Conservation (phyloP, 2,888 invertebrate species). For the Belgica antarctica region DNA sequence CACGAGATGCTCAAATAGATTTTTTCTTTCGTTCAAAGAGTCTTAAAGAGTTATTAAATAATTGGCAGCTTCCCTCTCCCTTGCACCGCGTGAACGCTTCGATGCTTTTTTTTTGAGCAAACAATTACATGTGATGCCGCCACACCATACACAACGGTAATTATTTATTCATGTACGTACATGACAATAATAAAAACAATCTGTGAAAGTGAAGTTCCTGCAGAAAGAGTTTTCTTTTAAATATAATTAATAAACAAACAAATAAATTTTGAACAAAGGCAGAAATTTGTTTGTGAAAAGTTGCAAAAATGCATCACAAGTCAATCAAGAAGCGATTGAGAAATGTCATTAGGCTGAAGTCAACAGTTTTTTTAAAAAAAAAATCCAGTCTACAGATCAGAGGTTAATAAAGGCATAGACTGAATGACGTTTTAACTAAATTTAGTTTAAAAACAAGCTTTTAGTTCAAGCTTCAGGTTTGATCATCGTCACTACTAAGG, state of each 20-base stretch:
- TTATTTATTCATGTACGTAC: constrained; percentile 20
- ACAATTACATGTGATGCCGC: constrained; percentile 17
- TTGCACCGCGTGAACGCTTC: no score
- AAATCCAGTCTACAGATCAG: no score
- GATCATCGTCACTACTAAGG: no score
- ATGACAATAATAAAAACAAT: constrained; percentile 13
- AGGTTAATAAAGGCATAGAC: no score
- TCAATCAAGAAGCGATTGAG: no score
- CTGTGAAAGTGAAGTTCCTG: not conserved
- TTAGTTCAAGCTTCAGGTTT: no score
- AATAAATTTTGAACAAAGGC: no score
- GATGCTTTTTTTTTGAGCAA: not conserved
- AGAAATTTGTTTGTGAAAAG: no score
- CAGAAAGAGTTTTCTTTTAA: not conserved
- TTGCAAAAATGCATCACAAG: not conserved
- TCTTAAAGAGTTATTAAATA: constrained; percentile 4
- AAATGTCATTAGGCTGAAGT: no score
- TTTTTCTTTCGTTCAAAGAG: not conserved
- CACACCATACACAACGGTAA: constrained; percentile 4
- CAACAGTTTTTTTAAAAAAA: no score
- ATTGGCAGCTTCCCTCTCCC: not conserved
- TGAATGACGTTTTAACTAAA: no score
- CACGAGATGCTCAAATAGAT: not conserved
- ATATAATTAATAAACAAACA: not conserved
- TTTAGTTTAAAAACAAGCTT: no score